Percentiles rank a stretch among this genome's conserved stretches.
phyloP scores from a whole-genome alignment of 2,113 vertebrate genomes.

The Kobus ellipsiprymnus region DNA sequence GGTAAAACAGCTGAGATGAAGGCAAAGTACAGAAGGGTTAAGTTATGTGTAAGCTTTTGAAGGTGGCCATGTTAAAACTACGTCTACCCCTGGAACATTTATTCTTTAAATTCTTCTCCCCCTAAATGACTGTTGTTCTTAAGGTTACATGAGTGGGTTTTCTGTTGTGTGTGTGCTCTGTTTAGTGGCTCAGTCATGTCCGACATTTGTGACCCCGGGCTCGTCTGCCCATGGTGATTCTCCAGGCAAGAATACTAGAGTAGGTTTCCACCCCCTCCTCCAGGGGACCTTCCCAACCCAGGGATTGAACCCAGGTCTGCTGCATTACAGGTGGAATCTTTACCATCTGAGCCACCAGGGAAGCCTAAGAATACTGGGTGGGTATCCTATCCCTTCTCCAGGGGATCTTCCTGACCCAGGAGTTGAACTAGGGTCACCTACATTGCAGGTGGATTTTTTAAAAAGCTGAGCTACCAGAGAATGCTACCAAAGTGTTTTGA shows the following conservation, averaged over 20 bases:
- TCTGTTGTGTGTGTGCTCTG: neutral
- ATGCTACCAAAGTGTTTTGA: neutral
- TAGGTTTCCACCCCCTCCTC: neutral
- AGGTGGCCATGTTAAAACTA: neutral
- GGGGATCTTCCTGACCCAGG: neutral
- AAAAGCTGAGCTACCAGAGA: neutral
- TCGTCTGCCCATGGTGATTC: neutral
- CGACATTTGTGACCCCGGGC: neutral
- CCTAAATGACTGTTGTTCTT: neutral
- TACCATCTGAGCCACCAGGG: neutral
- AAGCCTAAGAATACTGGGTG: neutral
- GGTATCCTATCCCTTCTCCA: neutral
- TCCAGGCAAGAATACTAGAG: neutral
- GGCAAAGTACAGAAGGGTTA: neutral
- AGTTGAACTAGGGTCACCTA: neutral
- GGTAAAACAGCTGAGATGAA: neutral
- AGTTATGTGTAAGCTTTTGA: neutral
- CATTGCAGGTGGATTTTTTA: neutral
- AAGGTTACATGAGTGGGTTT: neutral
- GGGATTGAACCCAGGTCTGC: neutral
- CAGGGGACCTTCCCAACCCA: neutral
- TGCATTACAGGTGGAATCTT: neutral
- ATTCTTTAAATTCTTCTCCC: neutral
- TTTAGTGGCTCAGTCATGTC: neutral
- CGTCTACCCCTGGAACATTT: neutral